Base-by-base conservation (phyloP, 2,888 invertebrate species). In the Slavum lentiscoides region DNA sequence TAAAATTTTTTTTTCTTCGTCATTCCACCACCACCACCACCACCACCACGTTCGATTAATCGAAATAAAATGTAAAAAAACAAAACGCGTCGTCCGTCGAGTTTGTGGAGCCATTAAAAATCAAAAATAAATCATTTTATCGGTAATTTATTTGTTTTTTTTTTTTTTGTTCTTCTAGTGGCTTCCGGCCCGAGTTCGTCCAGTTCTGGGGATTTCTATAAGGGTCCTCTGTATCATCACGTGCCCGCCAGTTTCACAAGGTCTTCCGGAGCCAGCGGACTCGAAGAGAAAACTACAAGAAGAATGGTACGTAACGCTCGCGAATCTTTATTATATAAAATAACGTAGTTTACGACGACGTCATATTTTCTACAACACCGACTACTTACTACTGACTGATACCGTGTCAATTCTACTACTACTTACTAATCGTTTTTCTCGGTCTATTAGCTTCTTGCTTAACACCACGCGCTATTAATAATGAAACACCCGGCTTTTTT, bases 141-240 rank as follows among this genome's bases (percentile, higher is more conserved):
- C n/a, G n/a, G n/a, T 39, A 59, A 39, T 74, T 68, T 74, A 53
- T 66, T 69, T 74, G n/a, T 61, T 80, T 64, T 62, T 72, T 83
- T 89, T 92, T 43, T 43, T 43, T 9, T 83, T 89, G 92, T 43
- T 43, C 9, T 9, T 92, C 89, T 92, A 92, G 92, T 92, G 92
- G 92, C 92, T 90, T 92, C 92, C 89, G 92, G 92, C 74, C 91
- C 92, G 89, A 90, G 90, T 89, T 89, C 88, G 86, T 90, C 91
- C 91, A 91, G 92, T 91, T 91, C 91, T 90, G 90, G 90, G 91
- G 93, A 93, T 90, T 92, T 91, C 93, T 93, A 91, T 93, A 94
- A 93, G 92, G 91, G 90, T 91, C 91, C 90, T 91, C 80, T 83
- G 83, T 90, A 90, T 88, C 80, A 74, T 49, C 80, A 80, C 9